Percentiles rank a stretch among this genome's conserved stretches.
Evolutionary conservation across 2,113 vertebrate species (phyloP).

Genomic region (Pseudolaguvia tuberculata): DNA sequence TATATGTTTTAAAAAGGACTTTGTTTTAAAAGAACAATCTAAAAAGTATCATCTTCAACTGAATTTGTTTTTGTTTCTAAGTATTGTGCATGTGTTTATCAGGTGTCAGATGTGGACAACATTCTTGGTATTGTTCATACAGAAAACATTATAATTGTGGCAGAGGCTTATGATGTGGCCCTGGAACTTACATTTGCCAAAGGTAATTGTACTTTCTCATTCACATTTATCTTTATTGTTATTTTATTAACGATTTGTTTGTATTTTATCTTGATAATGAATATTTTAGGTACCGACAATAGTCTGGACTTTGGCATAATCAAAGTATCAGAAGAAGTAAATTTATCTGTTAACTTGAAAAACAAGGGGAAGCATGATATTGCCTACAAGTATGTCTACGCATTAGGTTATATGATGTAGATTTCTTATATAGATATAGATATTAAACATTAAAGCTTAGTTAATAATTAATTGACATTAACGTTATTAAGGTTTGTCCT

Average conservation of each 20-base stretch:
- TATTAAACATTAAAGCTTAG: too few relatives aligned
- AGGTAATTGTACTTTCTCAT: conserved; percentile 61
- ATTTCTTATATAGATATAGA: too few relatives aligned
- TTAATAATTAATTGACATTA: too few relatives aligned
- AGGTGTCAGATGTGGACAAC: conserved; percentile 84
- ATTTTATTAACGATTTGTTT: background rate
- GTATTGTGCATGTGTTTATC: conserved; percentile 35
- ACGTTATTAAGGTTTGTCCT: conserved; percentile 72
- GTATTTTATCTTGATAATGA: background rate
- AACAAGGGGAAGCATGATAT: conserved; percentile 85
- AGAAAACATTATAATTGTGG: conserved; percentile 76
- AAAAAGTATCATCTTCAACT: background rate
- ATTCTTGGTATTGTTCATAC: conserved; percentile 77
- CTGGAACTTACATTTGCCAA: conserved; percentile 76
- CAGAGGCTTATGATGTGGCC: conserved; percentile 79
- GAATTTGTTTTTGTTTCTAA: background rate
- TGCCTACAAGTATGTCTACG: conserved; percentile 73
- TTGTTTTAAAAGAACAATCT: background rate
- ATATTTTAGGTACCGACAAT: conserved; percentile 62
- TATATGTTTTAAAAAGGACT: background rate
- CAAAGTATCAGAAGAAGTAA: conserved; percentile 71
- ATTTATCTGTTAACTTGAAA: conserved; percentile 72
- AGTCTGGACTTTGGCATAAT: conserved; percentile 78
- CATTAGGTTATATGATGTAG: background rate
- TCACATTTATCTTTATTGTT: too few relatives aligned